Conservation (phyloP, 2,888 invertebrate species). For the Mallateleia sp. region DNA sequence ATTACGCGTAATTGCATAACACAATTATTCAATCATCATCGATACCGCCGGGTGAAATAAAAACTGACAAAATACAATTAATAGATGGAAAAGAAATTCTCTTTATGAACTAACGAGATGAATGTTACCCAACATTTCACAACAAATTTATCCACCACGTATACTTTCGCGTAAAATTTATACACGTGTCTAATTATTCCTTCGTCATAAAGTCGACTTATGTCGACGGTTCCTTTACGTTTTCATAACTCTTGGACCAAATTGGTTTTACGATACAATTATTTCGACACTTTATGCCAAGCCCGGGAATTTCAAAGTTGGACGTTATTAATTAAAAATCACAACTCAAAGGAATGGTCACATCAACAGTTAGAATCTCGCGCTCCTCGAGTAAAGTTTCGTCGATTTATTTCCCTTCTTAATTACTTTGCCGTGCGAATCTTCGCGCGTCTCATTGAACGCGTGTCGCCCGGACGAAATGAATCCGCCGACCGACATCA, state of each 20-base stretch:
- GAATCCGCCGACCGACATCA: conserved; percentile 39
- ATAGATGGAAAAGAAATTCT: no score
- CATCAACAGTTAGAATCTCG: conserved; percentile 27
- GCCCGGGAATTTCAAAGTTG: conserved; percentile 12
- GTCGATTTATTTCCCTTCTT: conserved; percentile 53
- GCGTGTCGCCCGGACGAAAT: conserved; percentile 34
- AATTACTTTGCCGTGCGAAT: conserved; percentile 45
- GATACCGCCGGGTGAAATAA: no score
- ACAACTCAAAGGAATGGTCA: conserved; percentile 40
- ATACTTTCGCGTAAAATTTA: neutral
- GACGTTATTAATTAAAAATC: conserved; percentile 56
- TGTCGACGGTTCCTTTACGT: conserved; percentile 7
- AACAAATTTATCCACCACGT: conserved; percentile 5
- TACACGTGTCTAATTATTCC: conserved; percentile 27
- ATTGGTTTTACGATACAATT: conserved; percentile 40
- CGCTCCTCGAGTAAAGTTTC: conserved; percentile 50
- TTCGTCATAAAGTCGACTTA: conserved; percentile 21
- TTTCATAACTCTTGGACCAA: conserved; percentile 27
- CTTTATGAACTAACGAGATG: neutral
- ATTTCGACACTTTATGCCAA: conserved; percentile 19
- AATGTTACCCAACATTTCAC: neutral
- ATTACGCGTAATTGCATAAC: neutral
- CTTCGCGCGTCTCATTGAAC: conserved; percentile 21
- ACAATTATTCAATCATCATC: neutral
- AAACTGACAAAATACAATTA: no score